phyloP scores from a whole-genome alignment of 2,888 invertebrate species.

The Cryptophagus acutangulus region DNA sequence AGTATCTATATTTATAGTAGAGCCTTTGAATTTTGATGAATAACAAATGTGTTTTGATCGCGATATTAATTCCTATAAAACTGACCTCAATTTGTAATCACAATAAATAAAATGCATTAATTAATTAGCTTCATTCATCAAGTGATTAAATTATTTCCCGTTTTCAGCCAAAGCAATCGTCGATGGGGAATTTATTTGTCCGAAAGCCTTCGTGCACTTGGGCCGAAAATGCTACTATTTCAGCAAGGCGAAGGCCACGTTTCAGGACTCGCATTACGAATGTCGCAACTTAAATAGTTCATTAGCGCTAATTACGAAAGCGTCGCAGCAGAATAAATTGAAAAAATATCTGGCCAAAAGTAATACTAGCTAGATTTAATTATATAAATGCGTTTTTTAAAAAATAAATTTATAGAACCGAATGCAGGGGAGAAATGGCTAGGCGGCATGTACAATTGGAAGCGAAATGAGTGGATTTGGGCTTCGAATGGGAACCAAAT shows the following conservation, averaged over 20 bases:
- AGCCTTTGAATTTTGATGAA: too few relatives aligned
- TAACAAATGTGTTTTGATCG: too few relatives aligned
- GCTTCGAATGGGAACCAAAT: conserved; percentile 65
- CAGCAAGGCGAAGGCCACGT: conserved; percentile 33
- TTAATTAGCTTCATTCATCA: too few relatives aligned
- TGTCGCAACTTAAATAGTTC: conserved; percentile 30
- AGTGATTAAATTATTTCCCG: too few relatives aligned
- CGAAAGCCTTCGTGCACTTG: conserved; percentile 33
- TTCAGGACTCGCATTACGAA: conserved; percentile 37
- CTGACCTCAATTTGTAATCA: too few relatives aligned
- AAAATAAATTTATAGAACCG: too few relatives aligned
- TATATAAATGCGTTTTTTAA: too few relatives aligned
- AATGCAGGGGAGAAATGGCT: conserved; percentile 70
- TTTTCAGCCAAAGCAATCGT: too few relatives aligned
- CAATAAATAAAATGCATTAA: too few relatives aligned
- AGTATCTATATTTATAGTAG: too few relatives aligned
- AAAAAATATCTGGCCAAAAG: neutral
- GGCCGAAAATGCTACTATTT: conserved; percentile 39
- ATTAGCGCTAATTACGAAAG: conserved; percentile 13
- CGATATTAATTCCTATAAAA: too few relatives aligned
- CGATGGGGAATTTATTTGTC: too few relatives aligned
- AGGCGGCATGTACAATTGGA: conserved; percentile 72
- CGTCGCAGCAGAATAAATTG: conserved; percentile 9
- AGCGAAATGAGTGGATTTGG: conserved; percentile 69
- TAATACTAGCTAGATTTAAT: neutral